Percentiles rank a stretch among this genome's conserved stretches.
These are phyloP conservation scores for Penaeus japonicus DNA, from an alignment of 1,140 invertebrate species.

Conservation along the genomic window DNA sequence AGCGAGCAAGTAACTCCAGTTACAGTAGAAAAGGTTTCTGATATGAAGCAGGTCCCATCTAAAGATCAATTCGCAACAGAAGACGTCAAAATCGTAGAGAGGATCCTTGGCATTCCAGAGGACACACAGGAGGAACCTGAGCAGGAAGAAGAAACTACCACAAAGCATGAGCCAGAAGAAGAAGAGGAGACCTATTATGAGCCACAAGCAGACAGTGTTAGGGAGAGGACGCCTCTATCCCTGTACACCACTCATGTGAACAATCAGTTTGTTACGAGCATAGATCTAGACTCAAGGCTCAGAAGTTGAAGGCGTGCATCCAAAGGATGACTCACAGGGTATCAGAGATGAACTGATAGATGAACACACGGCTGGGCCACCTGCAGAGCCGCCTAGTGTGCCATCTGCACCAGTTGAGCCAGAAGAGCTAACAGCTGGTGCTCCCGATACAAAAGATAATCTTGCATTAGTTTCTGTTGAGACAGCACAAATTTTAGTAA, in stretches of 20 bases:
- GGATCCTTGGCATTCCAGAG: not conserved
- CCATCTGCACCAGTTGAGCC: not conserved
- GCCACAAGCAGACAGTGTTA: no score
- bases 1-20: not conserved
- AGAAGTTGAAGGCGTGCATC: not conserved
- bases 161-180: no score
- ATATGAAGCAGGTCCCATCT: no score
- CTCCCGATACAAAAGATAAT: not conserved
- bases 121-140: not conserved
- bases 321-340: constrained; percentile 10
- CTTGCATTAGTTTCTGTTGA: not conserved
- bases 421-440: not conserved
- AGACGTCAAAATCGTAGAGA: not conserved
- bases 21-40: no score
- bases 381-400: constrained; percentile 13
- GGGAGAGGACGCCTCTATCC: not conserved
- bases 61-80: not conserved
- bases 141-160: no score
- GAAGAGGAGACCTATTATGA: no score
- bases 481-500: not conserved
- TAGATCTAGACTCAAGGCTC: not conserved
- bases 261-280: not conserved
- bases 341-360: constrained; percentile 39
- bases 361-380: constrained; percentile 45
- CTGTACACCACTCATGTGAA: not conserved